Evolutionary conservation across 2,888 invertebrate species (phyloP).

Genomic region (Exocentrus adspersus): DNA sequence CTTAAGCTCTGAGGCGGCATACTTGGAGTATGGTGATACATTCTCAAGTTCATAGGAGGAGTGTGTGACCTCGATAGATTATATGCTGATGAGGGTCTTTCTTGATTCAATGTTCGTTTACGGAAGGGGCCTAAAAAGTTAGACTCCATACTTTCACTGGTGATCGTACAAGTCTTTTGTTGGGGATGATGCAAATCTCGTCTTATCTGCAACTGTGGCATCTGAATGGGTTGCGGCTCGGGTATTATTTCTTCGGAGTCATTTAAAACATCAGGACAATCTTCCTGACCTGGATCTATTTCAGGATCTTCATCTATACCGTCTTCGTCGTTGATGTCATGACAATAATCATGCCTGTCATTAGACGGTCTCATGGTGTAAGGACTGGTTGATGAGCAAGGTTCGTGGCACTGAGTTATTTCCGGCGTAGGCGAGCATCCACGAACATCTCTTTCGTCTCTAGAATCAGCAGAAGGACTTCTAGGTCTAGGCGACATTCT

Average conservation of each 20-base stretch:
- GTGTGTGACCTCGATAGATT: slow-evolving; percentile 56
- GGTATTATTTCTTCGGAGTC: slow-evolving; percentile 67
- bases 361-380: slow-evolving; percentile 79
- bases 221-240: slow-evolving; percentile 62
- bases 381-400: slow-evolving; percentile 61
- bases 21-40: slow-evolving; percentile 49
- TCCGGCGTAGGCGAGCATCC: slow-evolving; percentile 68
- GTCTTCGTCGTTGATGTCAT: slow-evolving; percentile 56
- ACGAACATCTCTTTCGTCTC: slow-evolving; percentile 61
- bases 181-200: slow-evolving; percentile 74
- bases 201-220: slow-evolving; percentile 74
- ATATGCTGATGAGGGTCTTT: slow-evolving; percentile 54
- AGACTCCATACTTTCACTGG: slow-evolving; percentile 65
- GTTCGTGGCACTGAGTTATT: slow-evolving; percentile 74
- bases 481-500: slow-evolving; percentile 57
- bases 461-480: slow-evolving; percentile 56
- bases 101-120: slow-evolving; percentile 69
- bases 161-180: slow-evolving; percentile 57
- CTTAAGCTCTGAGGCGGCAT: slow-evolving; percentile 40
- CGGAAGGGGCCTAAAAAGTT: slow-evolving; percentile 68
- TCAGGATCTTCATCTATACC: slow-evolving; percentile 59
- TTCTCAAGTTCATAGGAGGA: slow-evolving; percentile 56
- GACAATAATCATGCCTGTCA: slow-evolving; percentile 61
- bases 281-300: slow-evolving; percentile 62
- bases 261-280: slow-evolving; percentile 53